phyloP scores from a whole-genome alignment of 2,797 vertebrate genomes.

The Epinephelus malabaricus region DNA sequence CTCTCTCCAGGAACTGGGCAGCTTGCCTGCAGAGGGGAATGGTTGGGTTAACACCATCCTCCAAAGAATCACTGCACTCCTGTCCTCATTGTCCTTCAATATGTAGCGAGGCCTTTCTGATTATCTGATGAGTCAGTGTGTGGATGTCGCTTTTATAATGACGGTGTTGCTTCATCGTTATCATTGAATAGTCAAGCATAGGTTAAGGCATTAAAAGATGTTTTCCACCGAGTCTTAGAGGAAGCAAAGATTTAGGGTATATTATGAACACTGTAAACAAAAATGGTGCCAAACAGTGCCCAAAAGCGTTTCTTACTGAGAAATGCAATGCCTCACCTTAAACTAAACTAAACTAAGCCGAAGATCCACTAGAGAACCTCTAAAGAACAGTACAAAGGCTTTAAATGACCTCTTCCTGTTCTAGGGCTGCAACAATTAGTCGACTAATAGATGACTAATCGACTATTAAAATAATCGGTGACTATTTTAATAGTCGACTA shows the following conservation, averaged over 20 bases:
- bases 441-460: no score
- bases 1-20: conserved; percentile 61
- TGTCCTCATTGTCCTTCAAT: conserved; percentile 41
- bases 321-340: no score
- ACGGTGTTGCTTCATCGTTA: not conserved
- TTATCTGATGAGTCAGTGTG: conserved; percentile 28
- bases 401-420: no score
- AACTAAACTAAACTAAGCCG: no score
- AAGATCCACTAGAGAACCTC: no score
- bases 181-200: conserved; percentile 15
- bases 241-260: not conserved
- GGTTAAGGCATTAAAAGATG: not conserved
- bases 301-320: no score
- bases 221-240: not conserved
- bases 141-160: conserved; percentile 5
- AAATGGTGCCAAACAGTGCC: no score
- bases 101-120: conserved; percentile 13
- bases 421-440: no score
- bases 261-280: no score
- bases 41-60: conserved; percentile 48
- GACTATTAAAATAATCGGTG: no score
- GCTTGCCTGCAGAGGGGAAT: conserved; percentile 45
- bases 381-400: no score
- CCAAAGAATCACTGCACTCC: conserved; percentile 31
- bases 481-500: no score